Evolutionary conservation across 2,888 invertebrate species (phyloP), one percentile per base, ranked within the genome.

Genomic region (Petrolisthes manimaculis): DNA sequence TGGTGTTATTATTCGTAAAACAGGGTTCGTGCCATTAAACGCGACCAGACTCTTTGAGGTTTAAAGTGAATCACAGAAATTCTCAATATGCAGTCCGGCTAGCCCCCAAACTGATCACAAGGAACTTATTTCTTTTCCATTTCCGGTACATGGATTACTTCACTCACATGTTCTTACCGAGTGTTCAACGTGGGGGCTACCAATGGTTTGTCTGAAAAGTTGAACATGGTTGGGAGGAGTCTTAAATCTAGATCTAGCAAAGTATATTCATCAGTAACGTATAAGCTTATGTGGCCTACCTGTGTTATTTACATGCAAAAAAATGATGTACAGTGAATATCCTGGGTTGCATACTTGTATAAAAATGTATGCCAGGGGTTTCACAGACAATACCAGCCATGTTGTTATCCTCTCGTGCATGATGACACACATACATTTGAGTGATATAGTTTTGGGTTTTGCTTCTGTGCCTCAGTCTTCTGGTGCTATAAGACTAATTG

Each of bases 291-390:
- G 53, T 85, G 61, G 55, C 75, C 55, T 79, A 79, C 21, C 53
- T 85, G 85, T 85, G 85, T 85, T 85, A 85, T 85, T 85, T 85
- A 85, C 85, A 85, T 79, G 85, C 82, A 82, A 82, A 56, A 51
- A 54, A 71, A n/a, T 79, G 79, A 54, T 69, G 69, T 74, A 79
- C 51, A 85, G 69, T 84, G 53, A 84, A 84, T 53, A 69, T 78
- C 77, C 79, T 37, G 61, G 78, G 69, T 79, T 85, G 78, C 78
- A 79, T 85, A 85, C 69, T 78, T 67, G 74, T 18, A 54, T 85
- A 79, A 85, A 85, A 79, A 85, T 84, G 37, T 37, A 85, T 85
- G 78, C 53, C 54, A 85, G 61, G 69, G 69, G 53, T n/a, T 85
- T n/a, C 21, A 21, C 71, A n/a, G 14, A 71, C 55, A 79, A 37